A percentile compares a stretch with the other conserved stretches of the same genome.
Conservation (phyloP, 2,797 vertebrate genomes). For the Thaleichthys pacificus region DNA sequence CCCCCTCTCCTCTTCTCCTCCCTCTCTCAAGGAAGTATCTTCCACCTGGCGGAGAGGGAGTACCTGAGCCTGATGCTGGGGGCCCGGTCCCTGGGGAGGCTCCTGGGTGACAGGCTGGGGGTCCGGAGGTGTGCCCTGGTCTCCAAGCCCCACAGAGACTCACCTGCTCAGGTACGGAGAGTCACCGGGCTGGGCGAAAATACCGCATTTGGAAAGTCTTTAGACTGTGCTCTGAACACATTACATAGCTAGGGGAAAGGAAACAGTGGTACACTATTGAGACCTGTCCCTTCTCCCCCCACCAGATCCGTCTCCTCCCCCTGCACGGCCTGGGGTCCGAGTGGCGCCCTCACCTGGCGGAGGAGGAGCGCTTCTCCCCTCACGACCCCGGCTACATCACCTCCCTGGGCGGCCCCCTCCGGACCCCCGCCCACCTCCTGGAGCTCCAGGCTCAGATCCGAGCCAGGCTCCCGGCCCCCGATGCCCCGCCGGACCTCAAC, state of each 20-base stretch:
- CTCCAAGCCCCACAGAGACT: slow-evolving; percentile 59
- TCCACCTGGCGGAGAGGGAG: slow-evolving; percentile 61
- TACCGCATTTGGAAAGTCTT: background rate
- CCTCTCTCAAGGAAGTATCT: slow-evolving; percentile 53
- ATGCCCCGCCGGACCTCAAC: slow-evolving; percentile 45
- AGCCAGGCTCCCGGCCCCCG: slow-evolving; percentile 51
- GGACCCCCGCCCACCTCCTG: slow-evolving; percentile 58
- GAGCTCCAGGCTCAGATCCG: slow-evolving; percentile 61
- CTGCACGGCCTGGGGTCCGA: slow-evolving; percentile 69
- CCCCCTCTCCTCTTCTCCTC: too few relatives aligned
- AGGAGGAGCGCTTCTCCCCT: slow-evolving; percentile 64
- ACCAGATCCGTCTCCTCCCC: slow-evolving; percentile 67
- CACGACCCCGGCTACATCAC: slow-evolving; percentile 72
- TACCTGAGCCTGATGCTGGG: slow-evolving; percentile 65
- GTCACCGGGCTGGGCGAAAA: background rate
- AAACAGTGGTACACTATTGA: too few relatives aligned
- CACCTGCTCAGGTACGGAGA: slow-evolving; percentile 57
- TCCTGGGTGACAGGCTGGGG: slow-evolving; percentile 68
- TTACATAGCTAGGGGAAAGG: too few relatives aligned
- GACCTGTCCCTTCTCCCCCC: too few relatives aligned
- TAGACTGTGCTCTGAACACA: too few relatives aligned
- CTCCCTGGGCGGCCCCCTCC: slow-evolving; percentile 72
- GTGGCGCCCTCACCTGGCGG: slow-evolving; percentile 72
- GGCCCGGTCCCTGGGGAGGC: slow-evolving; percentile 53
- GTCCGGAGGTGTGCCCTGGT: slow-evolving; percentile 73